Evolutionary conservation across 2,797 vertebrate species (phyloP).

Genomic region (Lepidocolaptes lacrymiger): DNA sequence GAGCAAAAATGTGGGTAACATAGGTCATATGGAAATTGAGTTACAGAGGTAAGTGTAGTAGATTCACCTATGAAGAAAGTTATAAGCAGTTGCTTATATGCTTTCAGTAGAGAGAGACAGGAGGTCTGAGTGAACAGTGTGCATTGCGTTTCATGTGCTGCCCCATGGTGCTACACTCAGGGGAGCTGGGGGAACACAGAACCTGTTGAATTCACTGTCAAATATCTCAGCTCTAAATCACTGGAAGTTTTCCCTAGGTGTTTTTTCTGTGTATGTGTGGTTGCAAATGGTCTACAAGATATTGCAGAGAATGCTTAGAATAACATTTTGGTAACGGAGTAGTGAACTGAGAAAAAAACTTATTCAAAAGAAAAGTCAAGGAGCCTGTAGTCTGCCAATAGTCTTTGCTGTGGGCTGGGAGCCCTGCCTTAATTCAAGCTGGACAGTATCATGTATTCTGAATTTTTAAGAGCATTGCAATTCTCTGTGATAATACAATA

Average conservation of each 20-base stretch:
- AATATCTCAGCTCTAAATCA: neutral
- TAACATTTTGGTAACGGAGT: neutral
- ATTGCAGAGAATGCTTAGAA: neutral
- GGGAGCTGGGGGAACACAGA: neutral
- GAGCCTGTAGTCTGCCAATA: neutral
- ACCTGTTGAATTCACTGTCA: neutral
- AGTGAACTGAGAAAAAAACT: neutral
- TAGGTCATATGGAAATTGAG: neutral
- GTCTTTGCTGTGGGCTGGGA: neutral
- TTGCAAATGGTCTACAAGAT: neutral
- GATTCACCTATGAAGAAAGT: neutral
- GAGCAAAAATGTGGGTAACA: neutral
- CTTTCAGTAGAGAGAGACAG: neutral
- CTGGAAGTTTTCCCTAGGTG: neutral
- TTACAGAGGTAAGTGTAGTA: neutral
- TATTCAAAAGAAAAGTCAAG: neutral
- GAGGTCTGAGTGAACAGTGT: neutral
- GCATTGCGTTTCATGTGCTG: neutral
- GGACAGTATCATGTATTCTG: neutral
- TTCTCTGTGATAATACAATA: neutral
- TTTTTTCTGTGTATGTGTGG: accelerated
- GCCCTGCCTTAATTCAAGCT: neutral
- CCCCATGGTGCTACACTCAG: neutral
- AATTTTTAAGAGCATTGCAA: neutral
- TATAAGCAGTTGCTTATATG: neutral